phyloP scores from a whole-genome alignment of 1,140 invertebrate genomes.

The Dryas iulia region DNA sequence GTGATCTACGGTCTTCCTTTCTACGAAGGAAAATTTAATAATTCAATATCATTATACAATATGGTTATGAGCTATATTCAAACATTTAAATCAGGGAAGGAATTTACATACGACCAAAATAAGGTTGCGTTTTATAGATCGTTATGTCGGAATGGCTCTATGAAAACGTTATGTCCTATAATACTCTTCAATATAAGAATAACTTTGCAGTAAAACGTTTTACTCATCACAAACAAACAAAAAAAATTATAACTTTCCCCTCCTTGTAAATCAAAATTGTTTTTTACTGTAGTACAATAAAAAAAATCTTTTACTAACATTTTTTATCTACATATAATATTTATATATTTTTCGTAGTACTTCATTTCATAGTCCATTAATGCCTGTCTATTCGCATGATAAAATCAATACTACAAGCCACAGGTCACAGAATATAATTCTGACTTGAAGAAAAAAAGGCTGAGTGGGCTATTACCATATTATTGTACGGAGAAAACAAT shows the following conservation, averaged over 20 bases:
- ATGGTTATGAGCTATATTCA: not conserved
- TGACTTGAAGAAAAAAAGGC: not conserved
- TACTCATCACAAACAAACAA: not conserved
- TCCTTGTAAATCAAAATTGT: no score
- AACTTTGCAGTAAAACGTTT: not conserved
- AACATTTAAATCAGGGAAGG: not conserved
- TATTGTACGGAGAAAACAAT: constrained; percentile 22
- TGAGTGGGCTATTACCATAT: constrained; percentile 12
- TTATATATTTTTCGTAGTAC: not conserved
- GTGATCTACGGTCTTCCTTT: not conserved
- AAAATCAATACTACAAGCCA: not conserved
- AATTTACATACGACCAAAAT: constrained; percentile 5
- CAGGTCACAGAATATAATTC: not conserved
- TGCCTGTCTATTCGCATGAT: not conserved
- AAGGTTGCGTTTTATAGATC: constrained; percentile 6
- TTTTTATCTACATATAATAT: not conserved
- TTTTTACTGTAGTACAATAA: no score
- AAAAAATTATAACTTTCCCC: no score
- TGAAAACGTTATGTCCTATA: not conserved
- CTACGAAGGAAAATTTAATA: not conserved
- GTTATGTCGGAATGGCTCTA: not conserved
- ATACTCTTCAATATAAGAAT: not conserved
- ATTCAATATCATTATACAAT: not conserved
- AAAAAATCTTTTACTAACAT: no score
- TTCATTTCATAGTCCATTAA: not conserved